A percentile compares a stretch with the other conserved stretches of the same genome.
phyloP scores from a whole-genome alignment of 2,797 vertebrate genomes.

The Knipowitschia caucasica region DNA sequence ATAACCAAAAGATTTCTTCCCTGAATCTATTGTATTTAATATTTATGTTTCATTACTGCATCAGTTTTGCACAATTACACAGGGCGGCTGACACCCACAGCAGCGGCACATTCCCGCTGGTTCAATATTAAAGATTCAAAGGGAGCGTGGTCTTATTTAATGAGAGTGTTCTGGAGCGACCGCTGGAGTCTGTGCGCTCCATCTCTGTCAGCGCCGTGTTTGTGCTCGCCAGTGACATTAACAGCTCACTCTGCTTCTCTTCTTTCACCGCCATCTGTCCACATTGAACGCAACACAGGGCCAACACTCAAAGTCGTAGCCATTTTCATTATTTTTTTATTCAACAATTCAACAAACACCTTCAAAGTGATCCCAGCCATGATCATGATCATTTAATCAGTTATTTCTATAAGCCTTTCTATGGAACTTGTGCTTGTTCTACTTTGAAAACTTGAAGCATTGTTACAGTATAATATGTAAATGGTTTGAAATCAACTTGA shows the following conservation, averaged over 20 bases:
- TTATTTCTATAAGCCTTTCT: too few relatives aligned
- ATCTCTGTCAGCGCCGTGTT: slow-evolving; percentile 24
- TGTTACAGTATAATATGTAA: too few relatives aligned
- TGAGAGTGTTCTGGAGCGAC: slow-evolving; percentile 30
- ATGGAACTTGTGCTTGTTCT: too few relatives aligned
- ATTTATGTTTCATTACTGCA: slow-evolving; percentile 39
- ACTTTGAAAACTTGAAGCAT: too few relatives aligned
- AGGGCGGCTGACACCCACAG: slow-evolving; percentile 12
- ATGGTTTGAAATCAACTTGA: too few relatives aligned
- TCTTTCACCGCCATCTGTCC: slow-evolving; percentile 46
- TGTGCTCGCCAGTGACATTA: slow-evolving; percentile 20
- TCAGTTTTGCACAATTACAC: slow-evolving; percentile 24
- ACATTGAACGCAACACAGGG: neutral
- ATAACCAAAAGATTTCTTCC: neutral
- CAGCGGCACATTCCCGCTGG: slow-evolving; percentile 11
- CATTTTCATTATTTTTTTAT: neutral
- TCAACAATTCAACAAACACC: too few relatives aligned
- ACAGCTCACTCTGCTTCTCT: slow-evolving; percentile 13
- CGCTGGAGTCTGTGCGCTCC: slow-evolving; percentile 12
- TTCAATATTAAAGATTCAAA: slow-evolving; percentile 55
- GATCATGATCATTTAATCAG: too few relatives aligned
- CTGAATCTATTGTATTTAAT: slow-evolving; percentile 27
- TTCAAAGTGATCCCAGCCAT: too few relatives aligned
- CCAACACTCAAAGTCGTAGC: neutral
- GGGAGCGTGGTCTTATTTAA: slow-evolving; percentile 20